Evolutionary conservation across 2,797 vertebrate genomes (phyloP), one percentile per base, ranked within the genome.

Genomic region (Rhadinocentrus ornatus): DNA sequence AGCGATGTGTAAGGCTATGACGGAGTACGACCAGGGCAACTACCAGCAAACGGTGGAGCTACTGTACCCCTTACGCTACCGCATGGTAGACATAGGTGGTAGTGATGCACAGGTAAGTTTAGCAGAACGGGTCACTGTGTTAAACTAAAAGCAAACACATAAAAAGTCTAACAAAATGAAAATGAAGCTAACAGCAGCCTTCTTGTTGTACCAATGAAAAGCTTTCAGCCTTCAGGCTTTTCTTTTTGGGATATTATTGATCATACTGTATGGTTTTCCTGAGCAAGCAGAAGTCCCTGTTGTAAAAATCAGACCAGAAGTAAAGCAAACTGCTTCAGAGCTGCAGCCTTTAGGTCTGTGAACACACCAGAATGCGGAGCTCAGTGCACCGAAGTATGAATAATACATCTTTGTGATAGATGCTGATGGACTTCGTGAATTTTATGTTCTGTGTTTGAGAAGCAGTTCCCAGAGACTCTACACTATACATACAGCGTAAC

Each of bases 91-190:
- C 3, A 76, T 97, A 0, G 98, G 98, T 53, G 97, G 98, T 86
- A 99, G 97, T 54, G 94, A 97, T 1, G 97, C 98, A 39, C 97
- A 99, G 96, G 98, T 99, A 82, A 82, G 73, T 4, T 50, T 46
- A 26, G n/a, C 10, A 29, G 56, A 16, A 34, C 1, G 1, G 3
- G 20, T 6, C 44, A 29, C 2, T 24, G n/a, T 12, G 10, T 5
- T 12, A 6, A 12, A 15, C 41, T 27, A 0, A 3, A 48, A 50
- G 18, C n/a, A 52, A 29, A 41, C 31, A 5, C 60, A 39, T 32
- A 41, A 29, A 22, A 52, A 63, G 22, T 31, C 18, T 13, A 39
- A 39, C 39, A 41, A 41, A 29, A 8, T 58, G 12, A 57, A 8
- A 6, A 9, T 29, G 54, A 66, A n/a, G 3, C 18, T 35, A 74